Evolutionary conservation across 2,113 vertebrate genomes (phyloP).

Genomic region (Myocastor coypus): DNA sequence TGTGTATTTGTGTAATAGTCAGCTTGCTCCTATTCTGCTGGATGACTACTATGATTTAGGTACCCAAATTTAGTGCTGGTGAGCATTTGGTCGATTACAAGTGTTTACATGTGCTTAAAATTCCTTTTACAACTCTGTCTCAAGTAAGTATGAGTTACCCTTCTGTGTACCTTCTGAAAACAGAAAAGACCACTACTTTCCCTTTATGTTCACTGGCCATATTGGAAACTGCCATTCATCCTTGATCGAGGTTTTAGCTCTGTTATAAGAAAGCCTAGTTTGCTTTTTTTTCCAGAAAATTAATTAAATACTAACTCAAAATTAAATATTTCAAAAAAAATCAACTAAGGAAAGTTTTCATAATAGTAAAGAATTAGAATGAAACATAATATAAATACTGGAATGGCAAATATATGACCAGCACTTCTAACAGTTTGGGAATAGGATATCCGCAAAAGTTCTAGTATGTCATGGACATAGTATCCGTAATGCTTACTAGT

Average conservation of each 20-base stretch:
- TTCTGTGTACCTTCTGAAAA: not conserved
- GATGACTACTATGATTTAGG: not conserved
- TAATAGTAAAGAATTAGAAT: too few relatives aligned
- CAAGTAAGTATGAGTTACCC: not conserved
- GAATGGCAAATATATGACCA: too few relatives aligned
- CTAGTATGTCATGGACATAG: too few relatives aligned
- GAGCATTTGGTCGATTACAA: not conserved
- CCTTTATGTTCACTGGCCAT: not conserved
- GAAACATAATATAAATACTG: too few relatives aligned
- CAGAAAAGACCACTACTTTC: not conserved
- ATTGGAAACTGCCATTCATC: not conserved
- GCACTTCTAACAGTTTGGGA: too few relatives aligned
- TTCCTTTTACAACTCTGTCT: not conserved
- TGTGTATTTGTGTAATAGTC: rapidly evolving
- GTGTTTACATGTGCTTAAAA: not conserved
- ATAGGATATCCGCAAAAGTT: too few relatives aligned
- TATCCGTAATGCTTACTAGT: too few relatives aligned
- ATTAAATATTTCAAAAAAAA: too few relatives aligned
- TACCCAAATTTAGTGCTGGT: too few relatives aligned
- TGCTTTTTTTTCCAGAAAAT: too few relatives aligned
- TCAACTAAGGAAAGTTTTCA: too few relatives aligned
- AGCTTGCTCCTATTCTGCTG: not conserved
- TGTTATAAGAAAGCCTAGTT: not conserved
- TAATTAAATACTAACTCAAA: too few relatives aligned
- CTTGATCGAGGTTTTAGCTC: not conserved